Base-by-base conservation (phyloP, 2,113 vertebrate genomes). In the Protobothrops flavoviridis region DNA sequence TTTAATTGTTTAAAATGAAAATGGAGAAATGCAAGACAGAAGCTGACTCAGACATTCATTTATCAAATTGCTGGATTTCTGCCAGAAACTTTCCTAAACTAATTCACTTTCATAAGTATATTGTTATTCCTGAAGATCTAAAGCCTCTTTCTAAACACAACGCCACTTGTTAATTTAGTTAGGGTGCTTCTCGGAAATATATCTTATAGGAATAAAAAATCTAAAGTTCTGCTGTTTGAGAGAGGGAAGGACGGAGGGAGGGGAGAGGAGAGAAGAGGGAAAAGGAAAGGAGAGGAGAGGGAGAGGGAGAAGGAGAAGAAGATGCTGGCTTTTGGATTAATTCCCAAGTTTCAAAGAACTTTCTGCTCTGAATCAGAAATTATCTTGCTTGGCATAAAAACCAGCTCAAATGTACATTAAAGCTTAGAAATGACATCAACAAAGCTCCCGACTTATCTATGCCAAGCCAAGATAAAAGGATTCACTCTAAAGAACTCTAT, bases 401-500 rank as follows among this genome's bases (percentile, higher is more conserved):
- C 95, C 95, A 97, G 96, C 96, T 97, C 96, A 94, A 97, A 96
- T 97, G 96, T 97, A 97, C 97, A 98, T 97, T 97, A 98, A 98
- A 98, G 97, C 97, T 98, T 97, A 97, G 95, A 97, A 97, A 95
- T 97, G 97, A 97, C 98, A 98, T 97, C 98, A 98, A 98, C 97
- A 98, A 97, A 96, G 39, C 52, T 59, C 9, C 26, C 23, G 39
- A 17, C 56, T 39, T 39, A 48, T 12, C 85, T 48, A 15, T 24
- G 12, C 95, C 96, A 97, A 97, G 95, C 97, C 97, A 97, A 98
- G 97, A 98, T 98, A 98, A 98, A 98, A 98, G 86, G 97, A 95
- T 97, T 97, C 96, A 97, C 97, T 98, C 97, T 98, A 98, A 98
- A 98, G 97, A 97, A 97, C 96, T 97, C 97, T 97, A 96, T 98